A percentile compares a stretch with the other conserved stretches of the same genome.
Conservation (phyloP, 1,140 invertebrate species). For the Varroa destructor region DNA sequence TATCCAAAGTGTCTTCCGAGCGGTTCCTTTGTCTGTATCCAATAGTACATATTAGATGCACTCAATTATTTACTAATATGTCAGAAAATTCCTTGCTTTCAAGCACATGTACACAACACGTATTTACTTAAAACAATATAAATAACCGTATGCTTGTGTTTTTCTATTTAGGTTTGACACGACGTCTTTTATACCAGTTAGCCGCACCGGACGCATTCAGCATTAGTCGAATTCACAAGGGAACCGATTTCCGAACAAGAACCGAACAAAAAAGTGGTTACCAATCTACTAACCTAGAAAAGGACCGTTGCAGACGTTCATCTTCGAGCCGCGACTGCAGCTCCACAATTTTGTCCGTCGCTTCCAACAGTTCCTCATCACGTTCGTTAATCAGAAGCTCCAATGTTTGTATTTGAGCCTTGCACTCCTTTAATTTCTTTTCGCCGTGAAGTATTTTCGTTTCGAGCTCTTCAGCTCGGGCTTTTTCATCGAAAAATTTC, state of each 20-base stretch:
- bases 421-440: constrained; percentile 12
- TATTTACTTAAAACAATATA: too few relatives aligned
- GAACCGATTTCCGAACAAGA: too few relatives aligned
- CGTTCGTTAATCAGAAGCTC: constrained; percentile 8
- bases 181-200: too few relatives aligned
- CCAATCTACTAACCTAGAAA: background rate
- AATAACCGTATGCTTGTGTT: too few relatives aligned
- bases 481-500: constrained; percentile 26
- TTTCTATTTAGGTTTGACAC: too few relatives aligned
- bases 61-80: too few relatives aligned
- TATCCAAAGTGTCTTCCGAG: constrained; percentile 4
- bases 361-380: background rate
- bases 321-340: background rate
- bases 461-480: constrained; percentile 12
- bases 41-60: too few relatives aligned
- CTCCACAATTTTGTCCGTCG: constrained; percentile 1
- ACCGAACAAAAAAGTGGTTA: too few relatives aligned
- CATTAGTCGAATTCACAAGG: too few relatives aligned
- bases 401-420: background rate
- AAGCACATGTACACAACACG: too few relatives aligned
- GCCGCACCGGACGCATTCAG: too few relatives aligned
- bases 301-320: background rate
- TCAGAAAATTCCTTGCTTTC: too few relatives aligned
- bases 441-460: constrained; percentile 13
- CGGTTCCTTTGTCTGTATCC: constrained; percentile 3